phyloP scores from a whole-genome alignment of 2,888 invertebrate genomes.

The Drosophila flavopinicola region DNA sequence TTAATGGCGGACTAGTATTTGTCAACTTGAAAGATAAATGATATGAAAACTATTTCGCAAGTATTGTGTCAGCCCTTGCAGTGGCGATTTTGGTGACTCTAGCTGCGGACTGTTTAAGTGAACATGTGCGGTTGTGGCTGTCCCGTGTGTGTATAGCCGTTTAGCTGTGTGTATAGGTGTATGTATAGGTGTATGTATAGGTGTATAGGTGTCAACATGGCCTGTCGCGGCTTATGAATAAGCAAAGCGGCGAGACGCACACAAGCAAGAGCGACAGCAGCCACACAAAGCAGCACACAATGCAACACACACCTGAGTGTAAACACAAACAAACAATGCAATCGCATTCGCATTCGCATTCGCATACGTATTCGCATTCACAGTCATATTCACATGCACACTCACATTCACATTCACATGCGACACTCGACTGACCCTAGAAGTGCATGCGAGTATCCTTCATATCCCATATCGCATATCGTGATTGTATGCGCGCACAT shows the following conservation, averaged over 20 bases:
- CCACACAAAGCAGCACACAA: slow-evolving; percentile 1
- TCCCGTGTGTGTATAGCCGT: neutral
- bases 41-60: too few relatives aligned
- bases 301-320: slow-evolving; percentile 16
- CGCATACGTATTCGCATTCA: too few relatives aligned
- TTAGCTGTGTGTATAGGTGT: neutral
- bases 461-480: slow-evolving; percentile 21
- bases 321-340: slow-evolving; percentile 32
- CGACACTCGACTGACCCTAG: slow-evolving; percentile 1
- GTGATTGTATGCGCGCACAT: slow-evolving; percentile 22
- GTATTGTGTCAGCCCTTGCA: slow-evolving; percentile 2
- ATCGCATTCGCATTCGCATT: slow-evolving; percentile 3
- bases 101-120: slow-evolving; percentile 21
- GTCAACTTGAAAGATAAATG: too few relatives aligned
- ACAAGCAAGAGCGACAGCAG: slow-evolving; percentile 8
- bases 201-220: slow-evolving; percentile 53
- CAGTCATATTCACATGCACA: too few relatives aligned
- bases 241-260: slow-evolving; percentile 44
- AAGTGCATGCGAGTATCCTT: slow-evolving; percentile 16
- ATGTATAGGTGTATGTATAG: slow-evolving; percentile 3
- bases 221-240: slow-evolving; percentile 61
- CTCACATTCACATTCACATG: neutral
- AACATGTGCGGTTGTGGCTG: slow-evolving; percentile 7
- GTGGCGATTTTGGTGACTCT: slow-evolving; percentile 7
- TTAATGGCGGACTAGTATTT: too few relatives aligned